Conservation (phyloP, 2,797 vertebrate genomes). For the Trichosurus vulpecula region DNA sequence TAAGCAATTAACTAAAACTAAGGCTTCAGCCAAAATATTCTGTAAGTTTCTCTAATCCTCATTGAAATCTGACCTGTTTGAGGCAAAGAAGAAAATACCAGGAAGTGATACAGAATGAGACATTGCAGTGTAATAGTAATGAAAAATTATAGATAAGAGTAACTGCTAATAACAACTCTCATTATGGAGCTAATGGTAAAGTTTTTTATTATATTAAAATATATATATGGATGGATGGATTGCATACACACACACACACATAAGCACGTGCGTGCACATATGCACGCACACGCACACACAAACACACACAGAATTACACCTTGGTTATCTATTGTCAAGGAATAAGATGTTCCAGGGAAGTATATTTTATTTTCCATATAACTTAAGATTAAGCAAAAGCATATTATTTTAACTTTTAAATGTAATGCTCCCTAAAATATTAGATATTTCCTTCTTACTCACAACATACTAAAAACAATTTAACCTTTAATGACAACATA, state of each 20-base stretch:
- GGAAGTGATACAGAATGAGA: neutral
- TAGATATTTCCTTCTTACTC: neutral
- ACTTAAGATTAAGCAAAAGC: neutral
- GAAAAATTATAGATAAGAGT: neutral
- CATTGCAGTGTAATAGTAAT: neutral
- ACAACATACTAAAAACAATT: neutral
- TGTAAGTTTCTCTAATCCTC: neutral
- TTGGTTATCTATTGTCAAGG: neutral
- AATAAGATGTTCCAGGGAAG: neutral
- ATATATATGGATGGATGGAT: neutral
- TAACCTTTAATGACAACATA: neutral
- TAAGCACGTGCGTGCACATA: too few species aligned
- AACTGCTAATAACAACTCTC: neutral
- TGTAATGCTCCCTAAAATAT: neutral
- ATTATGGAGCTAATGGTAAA: neutral
- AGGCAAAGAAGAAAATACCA: neutral
- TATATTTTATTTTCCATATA: neutral
- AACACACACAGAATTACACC: neutral
- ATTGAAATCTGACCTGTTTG: neutral
- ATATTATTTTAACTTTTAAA: neutral
- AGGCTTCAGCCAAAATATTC: neutral
- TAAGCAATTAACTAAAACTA: neutral
- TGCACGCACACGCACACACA: too few species aligned
- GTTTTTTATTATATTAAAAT: neutral
- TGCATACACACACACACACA: neutral